Conservation (phyloP, 2,113 vertebrate species). For the Malurus cyaneus region DNA sequence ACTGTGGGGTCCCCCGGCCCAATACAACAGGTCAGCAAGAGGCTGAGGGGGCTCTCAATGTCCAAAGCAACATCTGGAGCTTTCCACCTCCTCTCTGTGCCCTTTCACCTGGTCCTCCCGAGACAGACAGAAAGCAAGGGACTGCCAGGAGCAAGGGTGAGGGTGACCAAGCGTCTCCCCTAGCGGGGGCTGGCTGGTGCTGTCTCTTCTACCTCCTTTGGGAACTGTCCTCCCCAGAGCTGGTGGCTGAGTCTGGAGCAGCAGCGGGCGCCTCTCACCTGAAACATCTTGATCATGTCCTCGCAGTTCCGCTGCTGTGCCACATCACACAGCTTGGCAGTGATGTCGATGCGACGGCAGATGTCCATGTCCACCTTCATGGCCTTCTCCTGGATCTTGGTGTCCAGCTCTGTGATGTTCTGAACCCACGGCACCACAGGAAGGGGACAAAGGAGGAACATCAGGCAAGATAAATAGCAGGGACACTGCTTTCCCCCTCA, state of each 20-base stretch:
- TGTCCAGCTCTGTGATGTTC: conserved; percentile 94
- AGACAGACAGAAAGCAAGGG: not conserved
- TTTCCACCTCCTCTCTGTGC: not conserved
- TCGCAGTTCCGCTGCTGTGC: conserved; percentile 98
- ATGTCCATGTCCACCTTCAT: conserved; percentile 99
- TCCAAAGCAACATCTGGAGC: not conserved
- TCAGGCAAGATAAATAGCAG: not conserved
- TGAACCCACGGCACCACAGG: not conserved
- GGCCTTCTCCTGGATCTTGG: conserved; percentile 98
- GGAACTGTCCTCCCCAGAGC: conserved; percentile 16
- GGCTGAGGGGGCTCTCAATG: not conserved
- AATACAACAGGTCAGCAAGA: not conserved
- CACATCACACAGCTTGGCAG: conserved; percentile 92
- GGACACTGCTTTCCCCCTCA: not conserved
- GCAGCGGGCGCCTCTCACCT: conserved; percentile 73
- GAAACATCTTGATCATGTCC: conserved; percentile 94
- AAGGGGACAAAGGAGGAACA: not conserved
- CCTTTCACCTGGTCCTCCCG: not conserved
- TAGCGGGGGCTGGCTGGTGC: not conserved
- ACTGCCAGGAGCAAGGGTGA: not conserved
- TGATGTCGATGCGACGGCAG: conserved; percentile 96
- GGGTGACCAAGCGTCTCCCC: not conserved
- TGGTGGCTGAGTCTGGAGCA: not conserved
- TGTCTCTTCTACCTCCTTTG: conserved; percentile 12
- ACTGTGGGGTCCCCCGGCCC: not conserved